Conservation (phyloP, 2,797 vertebrate genomes). For the Stomatorhinus walkeri region DNA sequence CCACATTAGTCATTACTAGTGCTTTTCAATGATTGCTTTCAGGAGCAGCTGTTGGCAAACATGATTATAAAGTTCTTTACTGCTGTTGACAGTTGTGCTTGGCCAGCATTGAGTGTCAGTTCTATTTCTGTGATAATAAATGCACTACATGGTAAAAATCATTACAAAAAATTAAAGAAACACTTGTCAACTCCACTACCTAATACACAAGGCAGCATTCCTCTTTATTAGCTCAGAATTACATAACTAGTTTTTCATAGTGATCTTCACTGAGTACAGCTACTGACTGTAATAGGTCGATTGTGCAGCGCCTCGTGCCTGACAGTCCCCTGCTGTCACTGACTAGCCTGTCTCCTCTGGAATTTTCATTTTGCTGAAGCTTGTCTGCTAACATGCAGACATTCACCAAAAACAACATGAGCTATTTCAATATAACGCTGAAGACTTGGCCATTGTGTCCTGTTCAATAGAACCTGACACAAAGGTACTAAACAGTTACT, state of each 20-base stretch:
- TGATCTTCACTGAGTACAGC: constrained; percentile 42
- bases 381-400: neutral
- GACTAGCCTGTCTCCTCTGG: constrained; percentile 33
- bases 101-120: neutral
- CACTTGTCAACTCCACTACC: constrained; percentile 23
- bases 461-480: constrained; percentile 34
- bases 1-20: constrained; percentile 47
- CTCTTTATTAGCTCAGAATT: constrained; percentile 28
- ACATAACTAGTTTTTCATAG: constrained; percentile 41
- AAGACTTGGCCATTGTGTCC: constrained; percentile 40
- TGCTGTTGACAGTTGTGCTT: constrained; percentile 30
- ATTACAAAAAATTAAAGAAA: constrained; percentile 18
- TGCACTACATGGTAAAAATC: neutral
- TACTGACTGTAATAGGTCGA: constrained; percentile 14
- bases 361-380: constrained; percentile 42
- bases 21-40: constrained; percentile 33
- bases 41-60: constrained; percentile 47
- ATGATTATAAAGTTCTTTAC: constrained; percentile 49
- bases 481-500: constrained; percentile 34
- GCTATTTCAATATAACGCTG: constrained; percentile 28
- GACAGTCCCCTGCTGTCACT: constrained; percentile 38
- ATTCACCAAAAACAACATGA: constrained; percentile 31
- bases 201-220: constrained; percentile 28
- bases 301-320: constrained; percentile 30
- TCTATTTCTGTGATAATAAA: constrained; percentile 29